A percentile compares a stretch with the other conserved stretches of the same genome.
Evolutionary conservation across 2,888 invertebrate genomes (phyloP).

Genomic region (Aporophyla lueneburgensis): DNA sequence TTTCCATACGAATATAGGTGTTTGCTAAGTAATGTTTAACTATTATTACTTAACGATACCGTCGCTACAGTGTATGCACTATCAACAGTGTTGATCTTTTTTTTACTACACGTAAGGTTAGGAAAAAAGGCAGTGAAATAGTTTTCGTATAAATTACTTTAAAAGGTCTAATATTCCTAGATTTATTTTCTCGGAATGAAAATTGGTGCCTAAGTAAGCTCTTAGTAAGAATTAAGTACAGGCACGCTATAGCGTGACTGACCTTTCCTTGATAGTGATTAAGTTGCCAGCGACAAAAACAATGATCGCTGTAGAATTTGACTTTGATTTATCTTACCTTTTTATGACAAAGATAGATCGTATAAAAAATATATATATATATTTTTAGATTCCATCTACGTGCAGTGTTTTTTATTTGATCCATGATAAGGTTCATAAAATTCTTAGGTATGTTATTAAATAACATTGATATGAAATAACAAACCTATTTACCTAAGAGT

Average conservation of each 20-base stretch:
- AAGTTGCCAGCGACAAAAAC: conserved; percentile 21
- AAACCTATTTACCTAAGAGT: no score
- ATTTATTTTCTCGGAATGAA: neutral
- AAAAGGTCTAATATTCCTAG: neutral
- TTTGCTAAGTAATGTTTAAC: conserved; percentile 69
- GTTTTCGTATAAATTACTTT: neutral
- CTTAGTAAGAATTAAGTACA: neutral
- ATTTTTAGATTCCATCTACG: conserved; percentile 12
- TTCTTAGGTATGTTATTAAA: neutral
- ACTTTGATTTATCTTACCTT: conserved; percentile 34
- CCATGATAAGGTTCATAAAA: conserved; percentile 1
- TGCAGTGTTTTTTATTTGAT: conserved; percentile 25
- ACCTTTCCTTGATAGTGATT: conserved; percentile 12
- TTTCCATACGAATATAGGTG: conserved; percentile 72
- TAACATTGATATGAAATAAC: no score
- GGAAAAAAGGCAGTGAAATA: conserved; percentile 20
- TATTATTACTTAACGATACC: conserved; percentile 71
- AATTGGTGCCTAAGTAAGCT: neutral
- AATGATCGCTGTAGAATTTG: conserved; percentile 32
- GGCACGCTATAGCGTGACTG: neutral
- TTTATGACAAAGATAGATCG: neutral
- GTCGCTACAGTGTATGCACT: conserved; percentile 38
- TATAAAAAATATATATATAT: conserved; percentile 15
- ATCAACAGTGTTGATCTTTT: conserved; percentile 56
- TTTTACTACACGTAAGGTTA: conserved; percentile 56